phyloP scores from a whole-genome alignment of 2,113 vertebrate genomes.

The Campylomormyrus numenius region DNA sequence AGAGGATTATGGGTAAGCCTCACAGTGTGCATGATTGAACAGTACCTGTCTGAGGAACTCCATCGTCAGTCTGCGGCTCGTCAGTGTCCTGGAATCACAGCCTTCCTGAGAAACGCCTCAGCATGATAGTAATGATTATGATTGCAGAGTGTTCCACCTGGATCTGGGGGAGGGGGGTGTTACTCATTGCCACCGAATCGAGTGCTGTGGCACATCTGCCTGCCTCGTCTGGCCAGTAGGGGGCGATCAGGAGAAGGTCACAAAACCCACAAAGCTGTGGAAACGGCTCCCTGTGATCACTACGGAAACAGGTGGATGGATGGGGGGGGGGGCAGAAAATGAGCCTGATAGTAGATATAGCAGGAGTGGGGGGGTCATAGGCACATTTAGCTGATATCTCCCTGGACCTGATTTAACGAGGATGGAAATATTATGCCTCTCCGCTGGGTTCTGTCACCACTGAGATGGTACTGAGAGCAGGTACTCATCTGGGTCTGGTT shows the following conservation, averaged over 20 bases:
- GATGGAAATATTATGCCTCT: neutral
- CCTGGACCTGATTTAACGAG: neutral
- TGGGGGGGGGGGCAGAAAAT: neutral
- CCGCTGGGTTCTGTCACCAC: neutral
- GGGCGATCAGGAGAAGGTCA: neutral
- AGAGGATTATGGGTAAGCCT: neutral
- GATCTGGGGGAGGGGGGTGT: neutral
- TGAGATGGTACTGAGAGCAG: neutral
- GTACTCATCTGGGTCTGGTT: neutral
- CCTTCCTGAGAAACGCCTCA: neutral
- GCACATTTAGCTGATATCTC: neutral
- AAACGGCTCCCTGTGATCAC: neutral
- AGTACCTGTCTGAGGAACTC: neutral
- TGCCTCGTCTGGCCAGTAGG: too few species aligned
- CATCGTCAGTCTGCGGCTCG: neutral
- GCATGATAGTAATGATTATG: neutral
- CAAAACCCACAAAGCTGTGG: neutral
- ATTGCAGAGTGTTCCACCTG: neutral
- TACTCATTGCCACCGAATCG: neutral
- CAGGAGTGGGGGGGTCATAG: neutral
- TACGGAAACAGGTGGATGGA: neutral
- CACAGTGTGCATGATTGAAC: neutral
- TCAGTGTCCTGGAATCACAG: neutral
- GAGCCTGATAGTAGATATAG: neutral
- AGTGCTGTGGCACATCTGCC: neutral